Evolutionary conservation across 1,140 invertebrate genomes (phyloP).

Genomic region (Hypsibius dujardini): DNA sequence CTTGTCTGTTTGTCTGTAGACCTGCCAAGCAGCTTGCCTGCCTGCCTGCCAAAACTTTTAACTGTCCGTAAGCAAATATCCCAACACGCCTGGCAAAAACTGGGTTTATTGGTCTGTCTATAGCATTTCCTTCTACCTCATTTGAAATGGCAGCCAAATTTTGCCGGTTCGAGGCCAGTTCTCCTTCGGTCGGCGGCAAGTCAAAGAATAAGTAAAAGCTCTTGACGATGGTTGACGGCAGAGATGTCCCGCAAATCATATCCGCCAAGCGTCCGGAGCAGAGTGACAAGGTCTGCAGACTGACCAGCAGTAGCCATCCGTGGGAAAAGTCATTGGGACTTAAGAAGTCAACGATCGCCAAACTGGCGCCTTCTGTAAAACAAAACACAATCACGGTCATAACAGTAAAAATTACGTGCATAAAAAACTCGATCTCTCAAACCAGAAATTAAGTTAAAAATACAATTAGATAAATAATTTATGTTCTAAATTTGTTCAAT

Average conservation of each 20-base stretch:
- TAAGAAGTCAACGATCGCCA: constrained; percentile 83
- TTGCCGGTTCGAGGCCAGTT: constrained; percentile 13
- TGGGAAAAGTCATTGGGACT: constrained; percentile 60
- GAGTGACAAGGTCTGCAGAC: constrained; percentile 64
- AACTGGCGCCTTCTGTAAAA: constrained; percentile 61
- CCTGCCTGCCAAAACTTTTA: no score
- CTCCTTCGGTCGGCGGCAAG: constrained; percentile 52
- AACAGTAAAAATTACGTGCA: no score
- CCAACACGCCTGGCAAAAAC: no score
- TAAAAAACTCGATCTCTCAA: no score
- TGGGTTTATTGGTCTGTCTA: no score
- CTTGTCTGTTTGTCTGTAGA: no score
- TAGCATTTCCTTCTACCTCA: no score
- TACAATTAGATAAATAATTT: no score
- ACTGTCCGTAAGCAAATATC: no score
- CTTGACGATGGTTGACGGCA: constrained; percentile 93
- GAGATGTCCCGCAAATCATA: constrained; percentile 81
- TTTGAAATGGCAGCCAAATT: not conserved
- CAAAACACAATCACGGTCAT: constrained; percentile 24
- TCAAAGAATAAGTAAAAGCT: constrained; percentile 98
- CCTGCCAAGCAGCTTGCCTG: no score
- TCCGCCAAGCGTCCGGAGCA: constrained; percentile 59
- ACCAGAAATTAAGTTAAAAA: no score
- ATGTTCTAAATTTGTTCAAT: no score
- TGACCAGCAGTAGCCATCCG: constrained; percentile 84